These are phyloP conservation scores for Serinus canaria DNA, from an alignment of 2,113 vertebrate species.

Conservation along the genomic window DNA sequence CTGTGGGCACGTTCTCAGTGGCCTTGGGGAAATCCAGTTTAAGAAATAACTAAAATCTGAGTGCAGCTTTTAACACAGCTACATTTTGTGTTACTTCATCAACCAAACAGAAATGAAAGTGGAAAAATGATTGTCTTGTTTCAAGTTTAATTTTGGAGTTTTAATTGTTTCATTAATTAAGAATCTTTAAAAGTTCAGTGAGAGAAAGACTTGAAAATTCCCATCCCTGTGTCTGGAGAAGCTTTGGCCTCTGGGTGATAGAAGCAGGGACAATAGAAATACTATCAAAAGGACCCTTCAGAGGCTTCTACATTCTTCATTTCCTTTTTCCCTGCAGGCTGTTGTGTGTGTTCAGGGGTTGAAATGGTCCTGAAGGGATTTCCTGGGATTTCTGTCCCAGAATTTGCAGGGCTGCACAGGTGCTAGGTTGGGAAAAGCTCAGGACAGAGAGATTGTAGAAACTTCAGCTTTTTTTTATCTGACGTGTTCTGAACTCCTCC, in stretches of 20 bases:
- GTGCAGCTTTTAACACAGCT: neutral
- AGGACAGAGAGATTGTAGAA: no score
- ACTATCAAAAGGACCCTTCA: neutral
- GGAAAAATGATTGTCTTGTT: neutral
- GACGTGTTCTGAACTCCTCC: neutral
- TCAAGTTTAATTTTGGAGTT: neutral
- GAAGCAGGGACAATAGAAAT: neutral
- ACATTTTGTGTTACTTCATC: neutral
- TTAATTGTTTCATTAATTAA: neutral
- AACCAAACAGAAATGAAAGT: neutral
- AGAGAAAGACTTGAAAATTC: neutral
- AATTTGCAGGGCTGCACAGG: neutral
- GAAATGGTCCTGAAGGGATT: neutral
- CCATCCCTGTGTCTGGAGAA: neutral
- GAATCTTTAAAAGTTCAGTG: neutral
- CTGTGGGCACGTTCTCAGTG: neutral
- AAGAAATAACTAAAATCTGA: neutral
- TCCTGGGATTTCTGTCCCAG: neutral
- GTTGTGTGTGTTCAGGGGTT: neutral
- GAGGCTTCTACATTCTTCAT: fast-evolving
- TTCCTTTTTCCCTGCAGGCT: neutral
- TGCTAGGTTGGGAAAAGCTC: neutral
- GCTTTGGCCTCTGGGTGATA: neutral
- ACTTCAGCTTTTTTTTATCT: neutral
- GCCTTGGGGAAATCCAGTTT: neutral